Evolutionary conservation across 2,888 invertebrate species (phyloP), one percentile per base, ranked within the genome.

Genomic region (Rotaria sp.): DNA sequence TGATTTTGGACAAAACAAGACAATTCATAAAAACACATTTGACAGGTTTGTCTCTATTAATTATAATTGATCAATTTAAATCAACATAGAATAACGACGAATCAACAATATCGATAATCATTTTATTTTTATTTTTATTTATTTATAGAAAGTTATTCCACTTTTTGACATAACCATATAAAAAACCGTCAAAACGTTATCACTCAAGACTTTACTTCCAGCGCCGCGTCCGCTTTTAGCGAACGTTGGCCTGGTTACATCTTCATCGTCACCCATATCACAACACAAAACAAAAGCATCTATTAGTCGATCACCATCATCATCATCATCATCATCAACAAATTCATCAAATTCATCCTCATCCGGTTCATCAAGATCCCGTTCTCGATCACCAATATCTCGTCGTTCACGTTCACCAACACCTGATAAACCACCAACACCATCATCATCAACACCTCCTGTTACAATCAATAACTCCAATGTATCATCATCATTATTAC

Each of bases 361-460:
- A 67, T 67, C 67, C 67, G 67, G 67, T 67, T 67, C 67, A 67
- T 67, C 67, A 67, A 67, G 67, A 67, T 67, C 67, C 35, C 67
- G 67, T 35, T 67, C 67, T 35, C 67, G 67, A 35, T 67, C 67
- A 21, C 67, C 67, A 35, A 67, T 67, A 7, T 67, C 67, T 67
- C 67, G 67, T 67, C 67, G 67, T 67, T 67, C 67, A 67, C 67
- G 67, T 35, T 67, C 67, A 35, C 21, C 67, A 35, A 67, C 67
- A 7, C 67, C 67, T 67, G 67, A 67, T 67, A 67, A 67, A 67
- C 67, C 80, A n/a, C 80, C 45, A 80, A 45, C 80, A 45, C 45
- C 80, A 41, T 45, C 80, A 41, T 80, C 80, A 45, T 45, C 80
- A 21, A 41, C 80, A 45, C 45, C 80, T 80, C 41, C 80, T 80